Evolutionary conservation across 2,113 vertebrate species (phyloP), one percentile per base, ranked within the genome.

Genomic region (Eira barbara): DNA sequence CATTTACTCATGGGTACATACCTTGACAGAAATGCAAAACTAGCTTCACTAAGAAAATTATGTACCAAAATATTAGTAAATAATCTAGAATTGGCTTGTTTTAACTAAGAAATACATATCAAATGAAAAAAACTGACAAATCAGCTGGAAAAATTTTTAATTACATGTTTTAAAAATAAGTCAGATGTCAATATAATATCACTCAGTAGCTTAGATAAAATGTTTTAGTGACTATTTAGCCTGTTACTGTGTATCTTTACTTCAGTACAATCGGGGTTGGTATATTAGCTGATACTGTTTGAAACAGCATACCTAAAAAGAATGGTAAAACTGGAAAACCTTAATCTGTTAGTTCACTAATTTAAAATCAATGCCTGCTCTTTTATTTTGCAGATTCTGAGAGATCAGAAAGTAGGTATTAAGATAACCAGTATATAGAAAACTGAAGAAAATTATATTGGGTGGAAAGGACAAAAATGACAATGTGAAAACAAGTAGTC

Each of bases 71-170:
- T 82, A 91, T 76, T 79, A 74, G 36, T 39, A 94, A 96, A 89
- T 84, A 90, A 94, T 89, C 15, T 88, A 86, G 74, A 42, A 95
- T 27, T 83, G 55, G 61, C 49, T 95, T 90, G 34, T 94, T 47
- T 83, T 83, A 85, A 78, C 45, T 78, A 92, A 88, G 12, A 97
- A 95, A 42, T 45, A 91, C 5, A 47, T 73, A 74, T 76, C 57
- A 93, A 85, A n/a, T 92, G n/a, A 93, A 42, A 36, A 78, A 96
- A 97, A 97, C n/a, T 83, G 76, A 97, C 47, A 91, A 82, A 82
- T 59, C 39, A 91, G 42, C 61, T 93, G 36, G 29, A 47, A 94
- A 96, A 67, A 31, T 36, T 93, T 42, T 7, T 87, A 91, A 55
- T 74, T 57, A 87, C 34, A 83, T 88, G 65, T 95, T 71, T 91